Percentiles rank a stretch among this genome's conserved stretches.
Conservation (phyloP, 2,888 invertebrate genomes). For the Chorisops tibialis region DNA sequence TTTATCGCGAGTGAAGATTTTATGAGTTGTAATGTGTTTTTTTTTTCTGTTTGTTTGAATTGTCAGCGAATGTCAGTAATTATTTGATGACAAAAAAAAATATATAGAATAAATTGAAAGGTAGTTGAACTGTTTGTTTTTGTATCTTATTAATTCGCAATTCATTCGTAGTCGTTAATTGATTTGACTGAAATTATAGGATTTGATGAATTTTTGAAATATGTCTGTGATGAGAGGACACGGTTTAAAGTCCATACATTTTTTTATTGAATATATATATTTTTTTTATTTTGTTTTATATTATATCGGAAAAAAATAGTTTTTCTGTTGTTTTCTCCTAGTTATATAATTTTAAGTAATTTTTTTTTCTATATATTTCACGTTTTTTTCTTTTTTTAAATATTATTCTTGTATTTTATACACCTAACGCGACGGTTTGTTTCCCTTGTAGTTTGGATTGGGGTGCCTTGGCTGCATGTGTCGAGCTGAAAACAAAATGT, state of each 20-base stretch:
- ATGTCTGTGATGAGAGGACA: neutral
- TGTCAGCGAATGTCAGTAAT: too few species aligned
- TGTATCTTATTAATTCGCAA: neutral
- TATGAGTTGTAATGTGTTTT: slow-evolving; percentile 1
- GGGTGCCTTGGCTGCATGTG: slow-evolving; percentile 50
- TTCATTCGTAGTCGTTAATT: neutral
- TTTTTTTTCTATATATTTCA: slow-evolving; percentile 1
- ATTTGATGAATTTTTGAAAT: neutral
- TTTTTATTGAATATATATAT: neutral
- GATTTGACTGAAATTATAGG: too few species aligned
- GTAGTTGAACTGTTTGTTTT: neutral
- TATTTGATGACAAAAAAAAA: too few species aligned
- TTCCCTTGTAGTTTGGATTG: slow-evolving; percentile 51
- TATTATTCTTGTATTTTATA: slow-evolving; percentile 2
- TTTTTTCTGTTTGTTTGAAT: neutral
- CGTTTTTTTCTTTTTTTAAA: slow-evolving; percentile 12
- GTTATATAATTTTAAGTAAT: neutral
- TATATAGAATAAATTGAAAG: too few species aligned
- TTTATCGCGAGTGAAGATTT: slow-evolving; percentile 21
- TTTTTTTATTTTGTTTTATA: neutral
- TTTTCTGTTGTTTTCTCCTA: neutral
- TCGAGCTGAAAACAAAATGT: slow-evolving; percentile 40
- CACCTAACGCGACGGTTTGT: slow-evolving; percentile 45
- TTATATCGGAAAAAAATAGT: neutral
- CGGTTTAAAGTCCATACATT: neutral